Base-by-base conservation (phyloP, 1,140 invertebrate genomes). In the Mamestra configurata region DNA sequence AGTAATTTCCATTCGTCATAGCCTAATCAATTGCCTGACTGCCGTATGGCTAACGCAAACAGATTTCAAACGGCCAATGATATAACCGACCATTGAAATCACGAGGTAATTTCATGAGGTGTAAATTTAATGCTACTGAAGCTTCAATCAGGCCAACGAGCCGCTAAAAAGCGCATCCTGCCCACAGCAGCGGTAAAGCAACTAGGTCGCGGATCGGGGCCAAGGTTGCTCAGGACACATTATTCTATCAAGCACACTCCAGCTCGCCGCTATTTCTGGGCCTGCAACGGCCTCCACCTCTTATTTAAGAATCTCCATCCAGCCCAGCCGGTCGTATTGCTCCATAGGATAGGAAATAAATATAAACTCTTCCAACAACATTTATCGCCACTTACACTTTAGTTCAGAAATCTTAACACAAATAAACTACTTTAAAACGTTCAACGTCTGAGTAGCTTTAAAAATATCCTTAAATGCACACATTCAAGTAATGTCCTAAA, bases 241-340 rank as follows among this genome's bases (percentile, higher is more conserved):
- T 92, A 92, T 91, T 93, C 90, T 89, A 93, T 93, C 89, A 93
- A 90, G 85, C 89, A 84, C 84, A 73, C 82, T 82, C 71, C 79
- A 84, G 84, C 89, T 82, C 84, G 64, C 76, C 79, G 83, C 88
- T 89, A 83, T 88, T 89, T 88, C 84, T 84, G 84, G 77, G 55
- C 59, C 75, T 80, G 70, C 66, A 82, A 13, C 70, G 80, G 51
- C 83, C 80, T 82, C 80, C 75, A 57, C 68, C 68, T 46, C 77
- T 75, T 66, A 81, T 82, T 84, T 79, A 78, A 73, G 18, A 70
- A 73, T 40, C 70, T 53, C 61, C 46, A 53, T 37, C 72, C 40
- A 57, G 8, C 55, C 46, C 40, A 57, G 4, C 66, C 55, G 68
- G 40, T 72, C 15, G 20, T 31, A 59, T 24, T 68, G 64, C 20